Percentiles rank a stretch among this genome's conserved stretches.
phyloP scores from a whole-genome alignment of 2,888 invertebrate genomes.

The Lepeophtheirus nordmannii region DNA sequence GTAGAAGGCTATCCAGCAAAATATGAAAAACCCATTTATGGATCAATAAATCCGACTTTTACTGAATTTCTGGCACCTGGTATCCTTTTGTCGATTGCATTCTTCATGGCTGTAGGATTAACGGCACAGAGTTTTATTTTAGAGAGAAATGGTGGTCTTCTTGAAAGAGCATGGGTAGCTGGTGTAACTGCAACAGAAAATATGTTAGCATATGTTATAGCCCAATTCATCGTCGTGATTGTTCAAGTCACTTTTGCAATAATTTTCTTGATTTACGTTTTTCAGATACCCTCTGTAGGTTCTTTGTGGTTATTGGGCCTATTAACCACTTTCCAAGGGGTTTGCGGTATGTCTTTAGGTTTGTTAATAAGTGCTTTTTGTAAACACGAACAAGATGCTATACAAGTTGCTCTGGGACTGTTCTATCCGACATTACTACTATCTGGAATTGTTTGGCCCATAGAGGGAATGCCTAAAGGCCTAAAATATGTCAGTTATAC shows the following conservation, averaged over 20 bases:
- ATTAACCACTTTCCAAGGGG: slow-evolving; percentile 34
- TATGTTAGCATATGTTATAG: slow-evolving; percentile 35
- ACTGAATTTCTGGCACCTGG: slow-evolving; percentile 40
- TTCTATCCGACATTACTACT: slow-evolving; percentile 70
- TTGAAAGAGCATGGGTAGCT: slow-evolving; percentile 33
- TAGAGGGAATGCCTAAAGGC: slow-evolving; percentile 27
- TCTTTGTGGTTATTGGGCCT: slow-evolving; percentile 34
- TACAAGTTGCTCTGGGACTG: slow-evolving; percentile 66
- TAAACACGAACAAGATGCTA: slow-evolving; percentile 66
- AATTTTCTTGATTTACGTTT: slow-evolving; percentile 32
- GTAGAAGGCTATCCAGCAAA: slow-evolving; percentile 31
- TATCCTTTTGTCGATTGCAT: slow-evolving; percentile 33
- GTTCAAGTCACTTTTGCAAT: slow-evolving; percentile 35
- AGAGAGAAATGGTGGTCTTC: slow-evolving; percentile 33
- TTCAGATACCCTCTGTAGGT: slow-evolving; percentile 33
- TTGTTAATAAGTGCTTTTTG: slow-evolving; percentile 35
- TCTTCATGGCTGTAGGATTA: slow-evolving; percentile 38
- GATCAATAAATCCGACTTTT: slow-evolving; percentile 43
- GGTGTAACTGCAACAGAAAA: slow-evolving; percentile 36
- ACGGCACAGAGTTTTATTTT: slow-evolving; percentile 34
- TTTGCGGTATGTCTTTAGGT: slow-evolving; percentile 36
- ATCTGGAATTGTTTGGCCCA: slow-evolving; percentile 43
- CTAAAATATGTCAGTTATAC: slow-evolving; percentile 52
- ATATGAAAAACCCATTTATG: slow-evolving; percentile 74
- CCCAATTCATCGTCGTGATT: slow-evolving; percentile 35